These are phyloP conservation scores for Dolichallabes microphthalmus DNA, from an alignment of 2,113 vertebrate genomes.

Conservation along the genomic window DNA sequence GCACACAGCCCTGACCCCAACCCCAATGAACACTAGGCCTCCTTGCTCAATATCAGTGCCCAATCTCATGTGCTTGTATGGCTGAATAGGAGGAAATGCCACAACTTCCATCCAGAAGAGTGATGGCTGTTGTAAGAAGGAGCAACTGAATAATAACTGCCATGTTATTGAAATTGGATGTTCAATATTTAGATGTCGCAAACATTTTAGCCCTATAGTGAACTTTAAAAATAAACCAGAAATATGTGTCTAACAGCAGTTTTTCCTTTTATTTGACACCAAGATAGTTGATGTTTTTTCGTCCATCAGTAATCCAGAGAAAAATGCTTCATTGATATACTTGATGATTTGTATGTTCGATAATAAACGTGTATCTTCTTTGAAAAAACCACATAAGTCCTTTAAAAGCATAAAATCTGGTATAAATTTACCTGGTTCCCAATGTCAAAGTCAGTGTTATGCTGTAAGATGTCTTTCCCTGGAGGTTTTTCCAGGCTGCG, in stretches of 20 bases:
- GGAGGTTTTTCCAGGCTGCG: slow-evolving; percentile 77
- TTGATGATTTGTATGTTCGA: neutral
- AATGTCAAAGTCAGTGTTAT: slow-evolving; percentile 76
- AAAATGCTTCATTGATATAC: neutral
- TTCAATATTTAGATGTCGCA: neutral
- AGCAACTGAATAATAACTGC: neutral
- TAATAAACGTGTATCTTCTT: neutral
- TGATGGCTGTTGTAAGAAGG: neutral
- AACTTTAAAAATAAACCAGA: neutral
- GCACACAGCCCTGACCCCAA: neutral
- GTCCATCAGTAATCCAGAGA: neutral
- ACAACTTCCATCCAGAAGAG: neutral
- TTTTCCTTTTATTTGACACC: neutral
- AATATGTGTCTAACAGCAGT: neutral
- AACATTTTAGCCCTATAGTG: neutral
- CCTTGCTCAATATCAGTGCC: neutral
- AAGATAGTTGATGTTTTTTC: neutral
- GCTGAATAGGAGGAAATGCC: neutral
- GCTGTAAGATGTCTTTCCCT: slow-evolving; percentile 71
- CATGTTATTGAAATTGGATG: neutral
- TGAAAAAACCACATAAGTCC: neutral
- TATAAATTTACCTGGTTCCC: slow-evolving; percentile 75
- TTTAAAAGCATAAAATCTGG: neutral
- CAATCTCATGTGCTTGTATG: neutral
- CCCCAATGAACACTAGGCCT: neutral